These are phyloP conservation scores for Chondrosia reniformis DNA, from an alignment of 37 sponge, comb jelly and placozoan genomes.

Conservation along the genomic window DNA sequence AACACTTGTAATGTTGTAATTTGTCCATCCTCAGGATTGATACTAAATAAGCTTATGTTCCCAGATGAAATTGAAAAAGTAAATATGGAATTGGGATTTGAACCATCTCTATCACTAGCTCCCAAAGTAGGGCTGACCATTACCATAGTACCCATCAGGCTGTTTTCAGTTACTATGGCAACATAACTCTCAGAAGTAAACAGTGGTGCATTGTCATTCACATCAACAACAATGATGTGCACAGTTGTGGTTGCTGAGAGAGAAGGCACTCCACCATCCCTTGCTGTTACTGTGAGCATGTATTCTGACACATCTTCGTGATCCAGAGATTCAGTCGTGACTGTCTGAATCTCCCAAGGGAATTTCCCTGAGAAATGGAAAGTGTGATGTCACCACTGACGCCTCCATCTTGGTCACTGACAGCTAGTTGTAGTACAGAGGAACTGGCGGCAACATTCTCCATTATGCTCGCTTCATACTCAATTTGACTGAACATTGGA, in stretches of 20 bases:
- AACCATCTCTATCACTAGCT: constrained; percentile 38
- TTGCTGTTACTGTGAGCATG: constrained; percentile 35
- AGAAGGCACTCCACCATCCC: constrained; percentile 55
- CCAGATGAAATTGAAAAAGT: constrained; percentile 25
- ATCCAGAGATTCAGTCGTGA: neutral
- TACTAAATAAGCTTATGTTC: constrained; percentile 20
- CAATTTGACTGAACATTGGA: constrained; percentile 44
- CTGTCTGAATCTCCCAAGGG: neutral
- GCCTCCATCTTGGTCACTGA: constrained; percentile 53
- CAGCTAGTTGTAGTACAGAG: constrained; percentile 18
- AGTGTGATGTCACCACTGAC: constrained; percentile 34
- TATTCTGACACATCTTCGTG: constrained; percentile 27
- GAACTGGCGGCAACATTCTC: constrained; percentile 32
- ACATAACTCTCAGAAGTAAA: constrained; percentile 37
- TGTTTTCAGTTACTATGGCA: constrained; percentile 42
- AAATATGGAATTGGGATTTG: constrained; percentile 34
- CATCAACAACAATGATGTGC: constrained; percentile 32
- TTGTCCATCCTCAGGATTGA: constrained; percentile 33
- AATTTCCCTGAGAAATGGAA: constrained; percentile 16
- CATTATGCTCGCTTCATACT: constrained; percentile 17
- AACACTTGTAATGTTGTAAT: neutral
- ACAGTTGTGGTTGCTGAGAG: constrained; percentile 39
- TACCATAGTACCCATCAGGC: constrained; percentile 27
- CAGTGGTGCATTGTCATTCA: constrained; percentile 60
- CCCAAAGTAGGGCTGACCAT: constrained; percentile 25